Conservation (phyloP, 2,113 vertebrate genomes). For the Nesogale talazaci region DNA sequence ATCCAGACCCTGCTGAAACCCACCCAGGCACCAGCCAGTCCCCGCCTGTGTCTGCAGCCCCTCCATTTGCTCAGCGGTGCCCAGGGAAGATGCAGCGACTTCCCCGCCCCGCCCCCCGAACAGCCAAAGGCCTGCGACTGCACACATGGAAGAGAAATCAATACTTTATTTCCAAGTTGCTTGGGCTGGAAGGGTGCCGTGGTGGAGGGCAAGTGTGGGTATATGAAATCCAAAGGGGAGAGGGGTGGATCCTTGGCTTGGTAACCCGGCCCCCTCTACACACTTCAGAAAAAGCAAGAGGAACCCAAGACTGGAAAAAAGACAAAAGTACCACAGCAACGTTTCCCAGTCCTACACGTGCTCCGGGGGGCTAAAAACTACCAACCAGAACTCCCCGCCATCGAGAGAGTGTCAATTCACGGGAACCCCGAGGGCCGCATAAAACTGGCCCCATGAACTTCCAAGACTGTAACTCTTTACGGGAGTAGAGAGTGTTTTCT, state of each 20-base stretch:
- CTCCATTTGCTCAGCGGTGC: neutral
- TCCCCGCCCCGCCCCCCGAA: neutral
- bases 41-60: neutral
- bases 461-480: too few species aligned
- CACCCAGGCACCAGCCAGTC: neutral
- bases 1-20: neutral
- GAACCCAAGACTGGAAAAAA: neutral
- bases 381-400: neutral
- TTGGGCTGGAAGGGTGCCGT: neutral
- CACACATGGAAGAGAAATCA: neutral
- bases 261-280: neutral
- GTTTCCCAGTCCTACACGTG: neutral
- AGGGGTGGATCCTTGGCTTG: neutral
- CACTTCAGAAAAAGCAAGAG: neutral
- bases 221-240: conserved; percentile 10
- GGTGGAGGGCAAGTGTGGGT: neutral
- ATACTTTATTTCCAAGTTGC: neutral
- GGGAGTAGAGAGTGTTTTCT: too few species aligned
- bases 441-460: too few species aligned
- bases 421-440: too few species aligned
- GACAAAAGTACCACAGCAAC: neutral
- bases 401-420: too few species aligned
- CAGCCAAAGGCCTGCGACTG: neutral
- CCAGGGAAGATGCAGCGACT: neutral
- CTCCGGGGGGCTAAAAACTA: neutral